Base-by-base conservation (phyloP, 2,888 invertebrate genomes). In the Eurois occulta region DNA sequence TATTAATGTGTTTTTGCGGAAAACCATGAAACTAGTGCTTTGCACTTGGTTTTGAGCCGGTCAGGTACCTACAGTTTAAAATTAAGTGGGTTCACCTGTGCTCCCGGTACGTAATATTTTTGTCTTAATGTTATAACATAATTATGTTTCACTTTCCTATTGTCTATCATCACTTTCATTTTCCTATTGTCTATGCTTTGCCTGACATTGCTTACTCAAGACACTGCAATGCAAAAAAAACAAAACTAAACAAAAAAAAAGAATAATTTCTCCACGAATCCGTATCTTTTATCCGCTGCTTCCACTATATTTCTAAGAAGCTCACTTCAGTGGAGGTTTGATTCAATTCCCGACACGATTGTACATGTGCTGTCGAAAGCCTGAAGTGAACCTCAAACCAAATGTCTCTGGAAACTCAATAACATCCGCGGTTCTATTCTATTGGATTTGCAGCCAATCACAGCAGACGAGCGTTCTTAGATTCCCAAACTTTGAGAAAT, bases 361-460 rank as follows among this genome's bases (percentile, higher is more conserved):
- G 35, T 70, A 84, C 70, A 28, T n/a, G 24, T 66, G 18, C 58
- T 38, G 35, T 69, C 85, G 35, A 76, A 76, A 65, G 38, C 16
- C 48, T 58, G 28, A 62, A 38, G 43, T 46, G 13, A 46, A 72
- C 66, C 24, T 52, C 70, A 35, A 10, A 60, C 28, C 13, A 58
- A 72, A 46, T 62, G 48, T 64, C 41, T 66, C 32, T 58, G 21
- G 35, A 74, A 75, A 78, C 43, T 75, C 77, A 46, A 78, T 67
- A 85, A 74, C 38, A 77, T 66, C 11, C 21, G 18, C n/a, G 62
- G 55, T 72, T 73, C 77, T 52, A 43, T 70, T 48, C 87, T 78
- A 76, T 87, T 78, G 48, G 41, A 78, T 78, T 76, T 46, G 24
- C 66, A 28, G 43, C 24, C 71, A 79, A 68, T 86, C 58, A 70